Evolutionary conservation across 1,140 invertebrate species (phyloP).

Genomic region (Diachasma alloeum): DNA sequence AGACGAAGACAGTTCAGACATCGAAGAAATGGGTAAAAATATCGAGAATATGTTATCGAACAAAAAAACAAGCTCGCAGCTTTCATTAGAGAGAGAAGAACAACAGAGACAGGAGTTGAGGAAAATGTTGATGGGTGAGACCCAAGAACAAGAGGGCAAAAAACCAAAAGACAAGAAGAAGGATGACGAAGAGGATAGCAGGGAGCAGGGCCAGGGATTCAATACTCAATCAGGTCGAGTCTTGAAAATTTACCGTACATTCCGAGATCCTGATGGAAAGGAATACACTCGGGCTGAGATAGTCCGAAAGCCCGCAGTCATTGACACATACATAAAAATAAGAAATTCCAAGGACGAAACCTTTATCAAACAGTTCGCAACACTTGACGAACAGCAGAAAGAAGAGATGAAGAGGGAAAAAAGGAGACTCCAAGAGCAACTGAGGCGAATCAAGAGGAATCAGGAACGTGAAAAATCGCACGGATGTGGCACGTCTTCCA

Average conservation of each 20-base stretch:
- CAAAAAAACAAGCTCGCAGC: slow-evolving; percentile 60
- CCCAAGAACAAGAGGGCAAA: no score
- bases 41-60: slow-evolving; percentile 59
- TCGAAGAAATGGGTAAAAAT: slow-evolving; percentile 99
- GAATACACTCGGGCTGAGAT: slow-evolving; percentile 94
- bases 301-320: slow-evolving; percentile 91
- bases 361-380: slow-evolving; percentile 92
- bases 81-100: slow-evolving; percentile 79
- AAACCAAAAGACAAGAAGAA: no score
- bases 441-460: slow-evolving; percentile 91
- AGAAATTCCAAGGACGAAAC: slow-evolving; percentile 93
- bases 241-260: slow-evolving; percentile 95
- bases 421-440: slow-evolving; percentile 91
- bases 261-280: slow-evolving; percentile 87
- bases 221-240: slow-evolving; percentile 71
- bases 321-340: slow-evolving; percentile 97
- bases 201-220: slow-evolving; percentile 42
- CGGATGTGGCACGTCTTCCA: slow-evolving; percentile 58
- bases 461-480: slow-evolving; percentile 80
- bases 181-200: no score
- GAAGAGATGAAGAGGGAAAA: slow-evolving; percentile 98
- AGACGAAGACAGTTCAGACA: slow-evolving; percentile 84
- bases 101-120: no score
- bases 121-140: no score
- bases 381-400: slow-evolving; percentile 89